Base-by-base conservation (phyloP, 1,140 invertebrate genomes). In the Sinella curviseta region DNA sequence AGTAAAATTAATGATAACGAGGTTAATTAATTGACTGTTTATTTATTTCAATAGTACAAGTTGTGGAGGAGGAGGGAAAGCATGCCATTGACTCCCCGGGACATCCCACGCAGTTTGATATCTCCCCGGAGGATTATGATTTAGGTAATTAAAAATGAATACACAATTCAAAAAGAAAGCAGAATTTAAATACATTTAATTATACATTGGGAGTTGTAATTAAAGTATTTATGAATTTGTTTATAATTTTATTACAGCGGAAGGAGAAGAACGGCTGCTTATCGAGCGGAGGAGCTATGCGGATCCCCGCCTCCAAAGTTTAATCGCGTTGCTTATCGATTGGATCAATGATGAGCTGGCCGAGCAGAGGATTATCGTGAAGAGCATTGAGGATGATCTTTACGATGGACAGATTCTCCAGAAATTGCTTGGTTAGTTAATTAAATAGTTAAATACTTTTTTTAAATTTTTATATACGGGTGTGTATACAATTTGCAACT, bases 301-400 rank as follows among this genome's bases (percentile, higher is more conserved):
- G 73, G 94, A 98, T 87, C 91, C 94, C 0, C 94, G 95, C 87
- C 90, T 99, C 0, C 91, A 92, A 79, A 94, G 97, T 84, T 88
- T 99, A 4, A 93, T 96, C 81, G 89, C 90, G 84, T 92, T 98
- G 67, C 87, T 99, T n/a, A 94, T 97, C 80, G 96, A 98, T 82
- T 99, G 97, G 97, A 96, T 99, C 39, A 99, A 99, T 87, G 96
- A 99, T 88, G 97, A 98, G 87, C 87, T 99, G n/a, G 97, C 97
- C 0, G 90, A 93, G 83, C 95, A 99, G 83, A 90, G 98, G 85
- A 99, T 99, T 77, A 98, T 99, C 85, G 97, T 99, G 0, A 97
- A 98, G 87, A 92, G 97, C 85, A 93, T 99, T 55, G 94, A 95
- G 78, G 97, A 99, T 88, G 98, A 99, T 90, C 88, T 99, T 76